Conservation (phyloP, 2,113 vertebrate genomes). For the Anolis carolinensis region DNA sequence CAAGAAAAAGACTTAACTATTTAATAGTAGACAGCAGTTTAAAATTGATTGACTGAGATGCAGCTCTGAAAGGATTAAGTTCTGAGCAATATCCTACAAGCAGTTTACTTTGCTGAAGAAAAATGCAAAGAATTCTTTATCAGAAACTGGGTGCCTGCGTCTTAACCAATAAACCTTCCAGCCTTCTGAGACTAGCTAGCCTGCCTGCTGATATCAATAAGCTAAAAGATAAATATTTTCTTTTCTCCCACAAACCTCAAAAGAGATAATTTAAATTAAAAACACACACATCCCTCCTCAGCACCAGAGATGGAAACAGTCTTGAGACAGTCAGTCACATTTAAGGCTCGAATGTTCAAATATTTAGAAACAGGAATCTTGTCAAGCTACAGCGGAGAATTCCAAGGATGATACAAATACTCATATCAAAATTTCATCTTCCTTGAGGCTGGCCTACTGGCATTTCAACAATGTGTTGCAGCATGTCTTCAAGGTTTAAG, state of each 20-base stretch:
- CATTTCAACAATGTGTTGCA: conserved; percentile 43
- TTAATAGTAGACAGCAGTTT: conserved; percentile 47
- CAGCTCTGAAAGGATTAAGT: conserved; percentile 65
- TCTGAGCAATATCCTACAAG: conserved; percentile 59
- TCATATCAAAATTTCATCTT: conserved; percentile 58
- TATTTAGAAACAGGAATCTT: conserved; percentile 62
- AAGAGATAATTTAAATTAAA: conserved; percentile 61
- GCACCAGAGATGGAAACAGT: conserved; percentile 43
- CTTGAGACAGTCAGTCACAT: conserved; percentile 50
- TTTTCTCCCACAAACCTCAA: conserved; percentile 38
- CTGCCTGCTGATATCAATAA: conserved; percentile 49
- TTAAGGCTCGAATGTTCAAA: conserved; percentile 55
- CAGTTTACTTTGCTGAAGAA: conserved; percentile 65
- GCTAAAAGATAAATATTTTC: conserved; percentile 61
- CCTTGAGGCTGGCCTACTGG: conserved; percentile 38
- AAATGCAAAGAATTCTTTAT: conserved; percentile 68
- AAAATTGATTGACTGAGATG: conserved; percentile 58
- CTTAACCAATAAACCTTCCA: conserved; percentile 58
- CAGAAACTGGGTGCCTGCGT: conserved; percentile 68
- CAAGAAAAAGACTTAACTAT: conserved; percentile 33
- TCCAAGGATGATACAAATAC: conserved; percentile 62
- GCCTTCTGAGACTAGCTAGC: conserved; percentile 49
- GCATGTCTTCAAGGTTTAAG: conserved; percentile 45
- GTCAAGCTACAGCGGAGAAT: conserved; percentile 53
- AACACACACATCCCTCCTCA: conserved; percentile 48